Evolutionary conservation across 2,113 vertebrate species (phyloP).

Genomic region (Corvus hawaiiensis): DNA sequence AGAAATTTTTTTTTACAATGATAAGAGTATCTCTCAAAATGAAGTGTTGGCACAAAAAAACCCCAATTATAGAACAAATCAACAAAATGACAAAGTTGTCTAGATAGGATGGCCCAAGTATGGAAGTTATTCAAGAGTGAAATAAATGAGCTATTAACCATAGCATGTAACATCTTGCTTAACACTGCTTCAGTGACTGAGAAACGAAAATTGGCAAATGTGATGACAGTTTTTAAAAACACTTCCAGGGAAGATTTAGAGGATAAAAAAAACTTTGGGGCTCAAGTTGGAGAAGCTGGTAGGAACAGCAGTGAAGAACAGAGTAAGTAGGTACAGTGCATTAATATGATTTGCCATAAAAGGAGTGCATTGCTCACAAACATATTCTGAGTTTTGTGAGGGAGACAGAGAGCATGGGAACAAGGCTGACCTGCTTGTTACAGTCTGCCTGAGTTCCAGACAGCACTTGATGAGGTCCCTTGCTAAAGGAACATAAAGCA

Average conservation of each 20-base stretch:
- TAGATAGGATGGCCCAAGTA: not conserved
- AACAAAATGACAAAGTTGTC: not conserved
- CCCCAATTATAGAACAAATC: not conserved
- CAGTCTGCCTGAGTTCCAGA: not conserved
- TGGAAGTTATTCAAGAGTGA: not conserved
- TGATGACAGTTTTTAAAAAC: slow-evolving; percentile 30
- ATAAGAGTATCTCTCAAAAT: not conserved
- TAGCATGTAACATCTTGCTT: slow-evolving; percentile 38
- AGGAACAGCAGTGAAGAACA: not conserved
- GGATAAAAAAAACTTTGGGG: not conserved
- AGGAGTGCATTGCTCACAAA: not conserved
- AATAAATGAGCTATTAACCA: slow-evolving; percentile 31
- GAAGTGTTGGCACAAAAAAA: not conserved
- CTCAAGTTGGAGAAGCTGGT: not conserved
- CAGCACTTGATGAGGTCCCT: not conserved
- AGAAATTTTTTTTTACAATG: not conserved
- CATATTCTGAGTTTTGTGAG: not conserved
- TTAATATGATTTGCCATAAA: not conserved
- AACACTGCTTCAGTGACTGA: not conserved
- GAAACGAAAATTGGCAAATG: slow-evolving; percentile 32
- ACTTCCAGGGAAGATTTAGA: slow-evolving; percentile 31
- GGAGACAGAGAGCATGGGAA: slow-evolving; percentile 32
- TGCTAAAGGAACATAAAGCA: not conserved
- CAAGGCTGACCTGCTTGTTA: slow-evolving; percentile 9
- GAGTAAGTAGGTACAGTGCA: not conserved